phyloP scores from a whole-genome alignment of 2,888 invertebrate genomes.

The Capitulum mitella region DNA sequence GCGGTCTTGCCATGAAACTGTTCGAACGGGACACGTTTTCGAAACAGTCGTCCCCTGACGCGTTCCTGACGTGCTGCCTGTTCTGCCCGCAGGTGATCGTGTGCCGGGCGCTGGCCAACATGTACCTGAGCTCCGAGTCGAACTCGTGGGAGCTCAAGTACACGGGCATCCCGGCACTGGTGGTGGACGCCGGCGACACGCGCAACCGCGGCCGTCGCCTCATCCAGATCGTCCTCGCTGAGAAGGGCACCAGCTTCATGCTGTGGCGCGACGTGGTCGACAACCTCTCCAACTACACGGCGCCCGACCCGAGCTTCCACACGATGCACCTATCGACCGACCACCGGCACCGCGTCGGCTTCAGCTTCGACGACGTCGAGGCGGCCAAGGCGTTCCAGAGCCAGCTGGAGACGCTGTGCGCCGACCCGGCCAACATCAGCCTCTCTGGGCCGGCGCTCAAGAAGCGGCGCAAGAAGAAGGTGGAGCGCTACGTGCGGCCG shows the following conservation, averaged over 20 bases:
- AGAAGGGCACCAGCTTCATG: constrained; percentile 71
- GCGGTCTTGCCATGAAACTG: too few species aligned
- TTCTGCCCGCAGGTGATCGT: constrained; percentile 44
- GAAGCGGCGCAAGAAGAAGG: constrained; percentile 42
- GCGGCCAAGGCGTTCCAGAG: constrained; percentile 63
- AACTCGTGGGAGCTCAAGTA: constrained; percentile 60
- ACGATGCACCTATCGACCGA: constrained; percentile 71
- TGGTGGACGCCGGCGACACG: constrained; percentile 68
- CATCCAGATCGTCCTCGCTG: constrained; percentile 63
- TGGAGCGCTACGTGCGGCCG: constrained; percentile 50
- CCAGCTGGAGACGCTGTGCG: constrained; percentile 60
- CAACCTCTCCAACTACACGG: constrained; percentile 64
- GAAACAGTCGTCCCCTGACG: too few species aligned
- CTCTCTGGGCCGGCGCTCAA: constrained; percentile 60
- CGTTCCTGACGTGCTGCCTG: too few species aligned
- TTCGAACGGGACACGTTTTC: too few species aligned
- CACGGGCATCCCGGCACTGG: constrained; percentile 69
- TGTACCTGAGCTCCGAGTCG: constrained; percentile 50
- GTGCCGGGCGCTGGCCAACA: constrained; percentile 64
- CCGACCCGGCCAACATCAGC: constrained; percentile 69
- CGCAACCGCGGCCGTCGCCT: constrained; percentile 58
- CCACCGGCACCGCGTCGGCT: constrained; percentile 65
- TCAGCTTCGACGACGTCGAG: constrained; percentile 67
- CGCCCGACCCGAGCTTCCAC: constrained; percentile 61
- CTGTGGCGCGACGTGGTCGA: constrained; percentile 74